These are phyloP conservation scores for Oeneis ivallda DNA, from an alignment of 2,888 invertebrate genomes.

Conservation along the genomic window DNA sequence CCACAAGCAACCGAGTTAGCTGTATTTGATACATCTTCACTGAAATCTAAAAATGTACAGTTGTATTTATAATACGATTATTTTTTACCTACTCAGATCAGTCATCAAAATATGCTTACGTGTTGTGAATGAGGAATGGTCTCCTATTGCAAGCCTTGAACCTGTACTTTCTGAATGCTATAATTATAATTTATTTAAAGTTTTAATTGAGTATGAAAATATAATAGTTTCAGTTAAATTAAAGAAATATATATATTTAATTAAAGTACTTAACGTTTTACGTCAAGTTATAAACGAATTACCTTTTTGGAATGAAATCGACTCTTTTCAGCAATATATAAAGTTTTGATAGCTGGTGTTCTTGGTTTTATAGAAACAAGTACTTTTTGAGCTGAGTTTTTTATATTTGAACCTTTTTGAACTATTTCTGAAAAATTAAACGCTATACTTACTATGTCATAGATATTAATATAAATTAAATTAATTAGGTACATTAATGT, in stretches of 20 bases:
- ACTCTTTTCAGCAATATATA: slow-evolving; percentile 66
- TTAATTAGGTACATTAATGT: no score
- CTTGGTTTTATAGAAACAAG: slow-evolving; percentile 66
- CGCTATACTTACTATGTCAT: not conserved
- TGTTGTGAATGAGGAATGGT: slow-evolving; percentile 63
- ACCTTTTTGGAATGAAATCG: slow-evolving; percentile 62
- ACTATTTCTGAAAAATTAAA: slow-evolving; percentile 56
- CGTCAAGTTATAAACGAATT: slow-evolving; percentile 10
- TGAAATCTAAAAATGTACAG: slow-evolving; percentile 51
- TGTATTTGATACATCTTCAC: slow-evolving; percentile 51
- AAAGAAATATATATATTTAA: no score
- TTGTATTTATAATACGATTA: not conserved
- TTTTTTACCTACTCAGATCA: not conserved
- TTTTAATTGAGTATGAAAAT: not conserved
- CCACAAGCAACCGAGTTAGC: slow-evolving; percentile 49
- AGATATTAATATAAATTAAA: not conserved
- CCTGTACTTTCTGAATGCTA: slow-evolving; percentile 63
- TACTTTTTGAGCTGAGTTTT: slow-evolving; percentile 58
- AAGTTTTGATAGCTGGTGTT: slow-evolving; percentile 61
- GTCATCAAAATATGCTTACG: slow-evolving; percentile 51
- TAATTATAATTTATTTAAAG: slow-evolving; percentile 38
- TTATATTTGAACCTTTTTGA: slow-evolving; percentile 50
- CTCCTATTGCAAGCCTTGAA: slow-evolving; percentile 66
- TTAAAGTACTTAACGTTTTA: no score
- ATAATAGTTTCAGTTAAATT: not conserved